Base-by-base conservation (phyloP, 2,888 invertebrate species). In the Phyto melanocephala region DNA sequence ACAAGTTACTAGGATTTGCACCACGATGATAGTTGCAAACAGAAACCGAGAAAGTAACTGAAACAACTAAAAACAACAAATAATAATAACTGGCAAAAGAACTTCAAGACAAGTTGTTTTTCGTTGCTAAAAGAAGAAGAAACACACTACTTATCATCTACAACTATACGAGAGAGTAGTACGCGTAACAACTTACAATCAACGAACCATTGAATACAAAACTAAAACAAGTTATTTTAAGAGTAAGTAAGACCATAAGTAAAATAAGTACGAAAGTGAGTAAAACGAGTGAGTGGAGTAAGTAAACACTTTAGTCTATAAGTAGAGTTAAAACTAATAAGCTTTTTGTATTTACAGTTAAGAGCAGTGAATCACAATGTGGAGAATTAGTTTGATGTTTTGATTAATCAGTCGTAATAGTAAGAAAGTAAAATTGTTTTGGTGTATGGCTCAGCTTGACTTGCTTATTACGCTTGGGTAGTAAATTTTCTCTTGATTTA, bases 1-100 rank as follows among this genome's bases (percentile, higher is more conserved):
- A 90, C 90, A 89, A 90, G 90, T 90, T 90, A 89, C 88, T 88
- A 88, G 89, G 89, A 90, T 90, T 90, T 89, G 87, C 87, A 88
- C 82, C n/a, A 76, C 76, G 75, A 71, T 79, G 75, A 76, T 79
- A 71, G 79, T 79, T 79, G 67, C 60, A 67, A 78, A 58, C 52
- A 45, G 62, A 77, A 65, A 54, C 50, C 40, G 20, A 58, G 35
- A 70, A 70, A 37, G 15, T 22, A 67, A 72, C 65, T 33, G 7
- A 63, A 45, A 58, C 33, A 56, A 68, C 13, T 35, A 4, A 35
- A 54, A 63, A 77, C 37, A 15, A 6, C 22, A 35, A 77, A 67
- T 50, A 75, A 75, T 58, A 63, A 60, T 50, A 72, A 52, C 79
- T 52, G 67, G 50, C 52, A 67, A 80, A 65, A 60, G 79, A 74